These are phyloP conservation scores for Coregonus sp. DNA, from an alignment of 2,797 vertebrate species.

Conservation along the genomic window DNA sequence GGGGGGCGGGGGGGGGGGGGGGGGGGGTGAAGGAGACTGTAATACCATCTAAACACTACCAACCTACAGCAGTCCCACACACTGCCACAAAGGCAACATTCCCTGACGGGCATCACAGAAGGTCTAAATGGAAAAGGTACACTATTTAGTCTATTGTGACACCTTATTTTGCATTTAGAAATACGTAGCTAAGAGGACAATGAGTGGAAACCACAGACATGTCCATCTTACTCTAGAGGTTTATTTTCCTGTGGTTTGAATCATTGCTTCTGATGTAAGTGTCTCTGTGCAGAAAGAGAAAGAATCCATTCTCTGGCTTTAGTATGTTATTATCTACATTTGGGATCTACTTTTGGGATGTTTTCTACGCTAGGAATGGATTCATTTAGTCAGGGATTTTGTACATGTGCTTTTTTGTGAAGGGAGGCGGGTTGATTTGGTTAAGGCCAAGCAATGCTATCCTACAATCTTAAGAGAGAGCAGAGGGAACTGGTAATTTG, in stretches of 20 bases:
- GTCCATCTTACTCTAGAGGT: no score
- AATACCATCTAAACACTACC: no score
- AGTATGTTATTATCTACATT: slow-evolving; percentile 12
- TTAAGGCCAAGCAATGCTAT: slow-evolving; percentile 15
- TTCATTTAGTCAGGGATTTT: slow-evolving; percentile 20
- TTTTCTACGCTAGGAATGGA: slow-evolving; percentile 10
- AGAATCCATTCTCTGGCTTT: slow-evolving; percentile 7
- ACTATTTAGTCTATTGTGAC: not conserved
- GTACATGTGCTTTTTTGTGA: not conserved
- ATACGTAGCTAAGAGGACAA: not conserved
- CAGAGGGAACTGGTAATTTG: slow-evolving; percentile 14
- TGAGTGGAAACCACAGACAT: not conserved
- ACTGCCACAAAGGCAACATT: no score
- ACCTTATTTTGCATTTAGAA: not conserved
- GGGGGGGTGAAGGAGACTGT: no score
- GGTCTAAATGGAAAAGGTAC: not conserved
- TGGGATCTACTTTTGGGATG: slow-evolving; percentile 14
- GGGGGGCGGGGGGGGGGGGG: not conserved
- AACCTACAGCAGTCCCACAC: no score
- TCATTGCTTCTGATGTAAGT: not conserved
- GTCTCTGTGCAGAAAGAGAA: no score
- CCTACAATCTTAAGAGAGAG: slow-evolving; percentile 12
- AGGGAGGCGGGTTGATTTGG: not conserved
- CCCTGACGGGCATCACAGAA: no score
- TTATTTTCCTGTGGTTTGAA: not conserved